A percentile compares a stretch with the other conserved stretches of the same genome.
Conservation (phyloP, 2,113 vertebrate genomes). For the Dromiciops gliroides region DNA sequence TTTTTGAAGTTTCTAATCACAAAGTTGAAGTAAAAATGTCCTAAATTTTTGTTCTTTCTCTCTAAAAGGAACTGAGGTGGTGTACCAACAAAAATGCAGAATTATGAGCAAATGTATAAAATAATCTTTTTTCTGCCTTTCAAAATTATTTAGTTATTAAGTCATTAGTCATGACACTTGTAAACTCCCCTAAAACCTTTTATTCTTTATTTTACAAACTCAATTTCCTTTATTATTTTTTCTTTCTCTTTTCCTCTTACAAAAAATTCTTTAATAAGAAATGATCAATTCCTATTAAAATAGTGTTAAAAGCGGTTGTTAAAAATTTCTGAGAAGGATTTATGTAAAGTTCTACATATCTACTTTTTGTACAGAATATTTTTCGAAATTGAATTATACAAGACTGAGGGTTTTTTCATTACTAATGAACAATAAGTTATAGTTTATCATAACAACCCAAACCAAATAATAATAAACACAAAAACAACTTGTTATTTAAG, state of each 20-base stretch:
- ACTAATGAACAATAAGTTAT: neutral
- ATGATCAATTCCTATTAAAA: neutral
- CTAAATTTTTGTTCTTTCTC: neutral
- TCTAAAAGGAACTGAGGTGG: constrained; percentile 26
- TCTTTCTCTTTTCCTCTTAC: neutral
- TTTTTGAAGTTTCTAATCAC: constrained; percentile 37
- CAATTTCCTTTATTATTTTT: neutral
- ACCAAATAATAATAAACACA: no score
- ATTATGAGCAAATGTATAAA: constrained; percentile 38
- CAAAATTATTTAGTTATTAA: neutral
- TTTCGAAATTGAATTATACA: neutral
- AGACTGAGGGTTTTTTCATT: neutral
- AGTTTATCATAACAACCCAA: neutral
- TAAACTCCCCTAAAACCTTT: neutral
- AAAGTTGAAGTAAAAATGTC: constrained; percentile 21
- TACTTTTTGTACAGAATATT: neutral
- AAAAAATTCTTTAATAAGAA: neutral
- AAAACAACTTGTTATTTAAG: neutral
- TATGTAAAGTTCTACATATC: neutral
- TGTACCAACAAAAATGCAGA: neutral
- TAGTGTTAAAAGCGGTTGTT: neutral
- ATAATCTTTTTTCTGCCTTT: neutral
- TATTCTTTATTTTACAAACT: no score
- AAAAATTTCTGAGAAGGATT: neutral
- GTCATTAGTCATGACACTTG: neutral